Percentiles rank a stretch among this genome's conserved stretches.
These are phyloP conservation scores for Formicarius rufipectus DNA, from an alignment of 2,113 vertebrate species.

Conservation along the genomic window DNA sequence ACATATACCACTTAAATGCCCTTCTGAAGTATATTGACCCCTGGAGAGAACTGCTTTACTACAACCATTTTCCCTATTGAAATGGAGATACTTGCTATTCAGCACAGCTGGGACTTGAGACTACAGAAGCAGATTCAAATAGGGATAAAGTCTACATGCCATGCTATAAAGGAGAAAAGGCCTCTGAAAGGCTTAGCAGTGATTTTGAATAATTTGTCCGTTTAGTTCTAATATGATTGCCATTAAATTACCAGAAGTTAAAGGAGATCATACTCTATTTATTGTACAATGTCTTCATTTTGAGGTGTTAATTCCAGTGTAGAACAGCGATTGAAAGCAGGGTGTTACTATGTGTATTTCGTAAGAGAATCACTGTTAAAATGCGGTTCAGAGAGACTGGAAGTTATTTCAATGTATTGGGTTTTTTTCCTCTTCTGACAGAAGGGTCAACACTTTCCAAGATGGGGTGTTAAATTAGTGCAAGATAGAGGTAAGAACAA, in stretches of 20 bases:
- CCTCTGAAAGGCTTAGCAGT: neutral
- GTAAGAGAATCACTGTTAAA: neutral
- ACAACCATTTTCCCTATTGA: slow-evolving; percentile 35
- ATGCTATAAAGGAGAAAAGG: neutral
- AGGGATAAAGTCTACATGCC: neutral
- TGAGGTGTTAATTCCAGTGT: neutral
- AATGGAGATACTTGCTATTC: slow-evolving; percentile 49
- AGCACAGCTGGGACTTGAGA: slow-evolving; percentile 43
- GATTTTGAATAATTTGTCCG: slow-evolving; percentile 24
- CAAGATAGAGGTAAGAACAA: neutral
- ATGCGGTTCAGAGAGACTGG: neutral
- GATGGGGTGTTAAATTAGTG: neutral
- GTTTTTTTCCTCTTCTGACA: neutral
- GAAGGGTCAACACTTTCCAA: neutral
- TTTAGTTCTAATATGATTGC: slow-evolving; percentile 13
- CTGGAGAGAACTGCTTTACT: slow-evolving; percentile 39
- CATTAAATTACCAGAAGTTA: neutral
- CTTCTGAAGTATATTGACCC: slow-evolving; percentile 56
- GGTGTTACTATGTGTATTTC: neutral
- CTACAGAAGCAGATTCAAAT: neutral
- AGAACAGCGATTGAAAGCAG: neutral
- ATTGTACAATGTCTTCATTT: neutral
- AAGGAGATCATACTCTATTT: neutral
- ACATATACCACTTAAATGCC: slow-evolving; percentile 34
- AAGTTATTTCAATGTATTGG: neutral